phyloP scores from a whole-genome alignment of 2,888 invertebrate genomes.

The Drosophila mayaguana region DNA sequence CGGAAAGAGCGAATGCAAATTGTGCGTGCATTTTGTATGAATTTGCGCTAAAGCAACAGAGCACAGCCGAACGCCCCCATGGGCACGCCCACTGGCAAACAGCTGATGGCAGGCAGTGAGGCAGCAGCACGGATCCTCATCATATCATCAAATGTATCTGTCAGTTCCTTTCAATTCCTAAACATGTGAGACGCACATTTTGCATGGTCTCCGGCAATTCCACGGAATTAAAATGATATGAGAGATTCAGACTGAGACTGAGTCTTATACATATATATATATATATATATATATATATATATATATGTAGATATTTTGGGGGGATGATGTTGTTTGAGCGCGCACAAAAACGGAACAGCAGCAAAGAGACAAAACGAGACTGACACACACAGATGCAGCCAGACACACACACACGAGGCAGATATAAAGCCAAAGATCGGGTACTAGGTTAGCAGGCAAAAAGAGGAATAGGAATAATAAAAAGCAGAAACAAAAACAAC shows the following conservation, averaged over 20 bases:
- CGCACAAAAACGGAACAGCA: slow-evolving; percentile 25
- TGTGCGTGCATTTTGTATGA: slow-evolving; percentile 32
- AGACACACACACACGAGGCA: background rate
- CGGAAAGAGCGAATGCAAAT: slow-evolving; percentile 44
- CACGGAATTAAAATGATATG: slow-evolving; percentile 75
- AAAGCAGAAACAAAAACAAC: background rate
- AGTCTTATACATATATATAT: slow-evolving; percentile 26
- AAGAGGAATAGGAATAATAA: slow-evolving; percentile 49
- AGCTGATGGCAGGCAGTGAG: slow-evolving; percentile 53
- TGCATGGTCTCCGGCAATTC: slow-evolving; percentile 67
- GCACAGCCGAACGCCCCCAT: background rate
- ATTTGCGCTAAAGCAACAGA: slow-evolving; percentile 47
- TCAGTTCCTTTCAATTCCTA: slow-evolving; percentile 59
- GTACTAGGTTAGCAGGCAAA: slow-evolving; percentile 77
- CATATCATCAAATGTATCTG: slow-evolving; percentile 28
- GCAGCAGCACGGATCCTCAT: slow-evolving; percentile 37
- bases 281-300: background rate
- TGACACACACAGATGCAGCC: slow-evolving; percentile 39
- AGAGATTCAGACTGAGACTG: slow-evolving; percentile 39
- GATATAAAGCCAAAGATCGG: slow-evolving; percentile 61
- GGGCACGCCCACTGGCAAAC: slow-evolving; percentile 24
- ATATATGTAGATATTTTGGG: slow-evolving; percentile 13
- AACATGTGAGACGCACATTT: slow-evolving; percentile 76
- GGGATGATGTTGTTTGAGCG: slow-evolving; percentile 30
- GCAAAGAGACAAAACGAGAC: slow-evolving; percentile 61